phyloP scores from a whole-genome alignment of 2,888 invertebrate species.

The Nipponacmea schrenckii region DNA sequence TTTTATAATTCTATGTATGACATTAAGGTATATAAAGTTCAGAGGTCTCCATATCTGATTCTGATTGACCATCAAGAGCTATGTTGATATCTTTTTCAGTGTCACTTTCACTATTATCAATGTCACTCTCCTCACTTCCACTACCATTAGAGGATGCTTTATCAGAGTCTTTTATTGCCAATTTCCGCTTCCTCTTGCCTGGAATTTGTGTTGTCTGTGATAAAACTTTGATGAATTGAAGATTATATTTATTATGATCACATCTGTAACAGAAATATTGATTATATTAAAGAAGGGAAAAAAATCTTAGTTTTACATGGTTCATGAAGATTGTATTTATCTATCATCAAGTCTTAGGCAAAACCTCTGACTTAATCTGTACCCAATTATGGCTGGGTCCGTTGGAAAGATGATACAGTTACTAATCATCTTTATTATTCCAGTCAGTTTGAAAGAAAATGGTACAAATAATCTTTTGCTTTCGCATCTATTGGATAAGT shows the following conservation, averaged over 20 bases:
- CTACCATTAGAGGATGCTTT: conserved; percentile 11
- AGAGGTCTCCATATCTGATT: conserved; percentile 24
- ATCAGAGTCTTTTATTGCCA: conserved; percentile 10
- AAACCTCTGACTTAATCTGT: no score
- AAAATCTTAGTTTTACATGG: neutral
- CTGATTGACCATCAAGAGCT: conserved; percentile 16
- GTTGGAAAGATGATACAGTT: no score
- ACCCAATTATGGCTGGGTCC: no score
- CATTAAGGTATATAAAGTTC: conserved; percentile 9
- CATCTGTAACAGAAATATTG: conserved; percentile 75
- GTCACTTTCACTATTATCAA: conserved; percentile 21
- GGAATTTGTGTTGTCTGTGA: conserved; percentile 51
- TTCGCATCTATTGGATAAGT: no score
- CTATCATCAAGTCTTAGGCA: neutral
- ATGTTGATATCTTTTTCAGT: conserved; percentile 31
- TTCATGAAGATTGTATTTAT: neutral
- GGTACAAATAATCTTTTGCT: no score
- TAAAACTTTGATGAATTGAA: conserved; percentile 74
- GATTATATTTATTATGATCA: conserved; percentile 88
- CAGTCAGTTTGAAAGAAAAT: no score
- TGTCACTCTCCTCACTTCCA: conserved; percentile 13
- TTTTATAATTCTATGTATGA: no score
- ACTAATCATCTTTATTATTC: no score
- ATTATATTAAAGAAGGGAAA: no score
- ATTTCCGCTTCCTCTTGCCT: conserved; percentile 9